Evolutionary conservation across 2,888 invertebrate genomes (phyloP).

Genomic region (Ptilodon capucinus): DNA sequence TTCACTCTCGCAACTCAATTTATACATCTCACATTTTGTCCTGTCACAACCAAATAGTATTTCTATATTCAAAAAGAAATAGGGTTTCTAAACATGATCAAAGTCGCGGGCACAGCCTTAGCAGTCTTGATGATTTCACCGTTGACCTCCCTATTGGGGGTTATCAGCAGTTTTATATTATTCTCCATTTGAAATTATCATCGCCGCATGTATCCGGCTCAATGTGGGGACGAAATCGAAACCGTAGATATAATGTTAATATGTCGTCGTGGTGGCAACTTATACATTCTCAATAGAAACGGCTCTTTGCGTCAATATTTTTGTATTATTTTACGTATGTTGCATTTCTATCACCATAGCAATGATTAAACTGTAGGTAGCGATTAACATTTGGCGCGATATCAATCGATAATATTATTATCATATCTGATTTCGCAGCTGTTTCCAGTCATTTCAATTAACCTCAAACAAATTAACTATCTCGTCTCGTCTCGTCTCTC

Average conservation of each 20-base stretch:
- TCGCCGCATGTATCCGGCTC: slow-evolving; percentile 10
- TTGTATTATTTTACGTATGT: background rate
- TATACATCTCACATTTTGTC: no score
- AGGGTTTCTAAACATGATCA: no score
- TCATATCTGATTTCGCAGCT: background rate
- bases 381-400: background rate
- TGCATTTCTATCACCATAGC: background rate
- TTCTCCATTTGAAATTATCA: background rate
- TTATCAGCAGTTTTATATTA: slow-evolving; percentile 5
- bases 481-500: no score
- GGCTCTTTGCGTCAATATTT: background rate
- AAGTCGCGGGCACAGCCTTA: background rate
- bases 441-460: background rate
- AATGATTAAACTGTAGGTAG: background rate
- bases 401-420: no score
- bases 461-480: background rate
- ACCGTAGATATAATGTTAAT: no score
- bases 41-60: no score
- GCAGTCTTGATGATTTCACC: slow-evolving; percentile 6
- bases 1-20: no score
- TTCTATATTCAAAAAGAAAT: no score
- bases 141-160: slow-evolving; percentile 4
- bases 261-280: no score
- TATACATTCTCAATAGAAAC: background rate
- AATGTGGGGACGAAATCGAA: background rate